These are phyloP conservation scores for Celastrina argiolus DNA, from an alignment of 2,888 invertebrate genomes.

Conservation along the genomic window DNA sequence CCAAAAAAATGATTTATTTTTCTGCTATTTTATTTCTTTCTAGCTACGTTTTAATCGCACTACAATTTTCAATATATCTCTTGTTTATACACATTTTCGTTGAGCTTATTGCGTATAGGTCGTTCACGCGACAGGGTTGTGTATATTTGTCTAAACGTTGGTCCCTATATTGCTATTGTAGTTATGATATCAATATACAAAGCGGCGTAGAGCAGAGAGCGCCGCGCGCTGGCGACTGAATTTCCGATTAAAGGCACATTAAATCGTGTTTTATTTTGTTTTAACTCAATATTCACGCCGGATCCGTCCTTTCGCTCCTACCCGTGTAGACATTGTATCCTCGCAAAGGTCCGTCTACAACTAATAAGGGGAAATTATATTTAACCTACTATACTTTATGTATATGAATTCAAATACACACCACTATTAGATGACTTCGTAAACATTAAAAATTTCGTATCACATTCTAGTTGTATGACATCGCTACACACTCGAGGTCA, in stretches of 20 bases:
- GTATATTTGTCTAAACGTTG: constrained; percentile 77
- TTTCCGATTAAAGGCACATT: constrained; percentile 76
- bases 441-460: constrained; percentile 65
- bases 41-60: constrained; percentile 25
- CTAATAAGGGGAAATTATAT: constrained; percentile 51
- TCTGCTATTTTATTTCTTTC: constrained; percentile 21
- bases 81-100: constrained; percentile 42
- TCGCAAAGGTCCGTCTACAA: constrained; percentile 61
- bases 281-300: constrained; percentile 51
- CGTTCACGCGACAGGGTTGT: constrained; percentile 56
- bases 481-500: constrained; percentile 50
- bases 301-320: constrained; percentile 55
- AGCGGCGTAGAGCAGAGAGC: constrained; percentile 49
- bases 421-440: constrained; percentile 64
- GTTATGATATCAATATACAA: constrained; percentile 50
- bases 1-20: neutral
- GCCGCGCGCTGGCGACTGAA: constrained; percentile 61
- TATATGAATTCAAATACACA: constrained; percentile 67
- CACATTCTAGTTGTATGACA: constrained; percentile 69
- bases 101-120: constrained; percentile 55
- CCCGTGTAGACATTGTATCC: constrained; percentile 48
- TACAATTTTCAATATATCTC: constrained; percentile 39
- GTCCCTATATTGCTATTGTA: constrained; percentile 77
- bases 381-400: constrained; percentile 43
- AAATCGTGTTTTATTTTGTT: constrained; percentile 68